Base-by-base conservation (phyloP, 2,797 vertebrate species). In the Siniperca undulata region DNA sequence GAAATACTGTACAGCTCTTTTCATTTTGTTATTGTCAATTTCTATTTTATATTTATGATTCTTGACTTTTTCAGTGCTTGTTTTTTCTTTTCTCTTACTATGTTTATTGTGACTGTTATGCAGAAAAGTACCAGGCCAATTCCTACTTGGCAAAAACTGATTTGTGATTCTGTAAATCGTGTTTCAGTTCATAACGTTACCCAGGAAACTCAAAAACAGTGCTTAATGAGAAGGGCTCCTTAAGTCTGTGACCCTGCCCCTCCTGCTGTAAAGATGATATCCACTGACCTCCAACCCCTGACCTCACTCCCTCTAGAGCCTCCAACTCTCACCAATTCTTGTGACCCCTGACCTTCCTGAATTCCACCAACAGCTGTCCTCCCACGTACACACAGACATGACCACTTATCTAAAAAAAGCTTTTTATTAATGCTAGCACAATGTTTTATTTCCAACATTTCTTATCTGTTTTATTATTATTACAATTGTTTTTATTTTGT, bases 301-400 rank as follows among this genome's bases (percentile, higher is more conserved):
- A 75, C n/a, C 19, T 56, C 3, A 19, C 0, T 14, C 66, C 24
- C 9, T 22, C 24, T n/a, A 9, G 9, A 42, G 61, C 40, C 56
- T 22, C 19, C 48, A 53, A 14, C 27, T 13, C 24, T 13, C 24
- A 19, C 34, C 70, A 24, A 3, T 69, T 69, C 24, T 48, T 30
- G 7, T 48, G 67, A 70, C 68, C 55, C 27, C 16, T 55, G 13
- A 71, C 71, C 44, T 70, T 66, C 59, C 55, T 76, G 59, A 62
- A 44, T 38, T 40, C 56, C 20, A 22, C 34, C 66, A 36, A 11
- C 4, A 36, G 20, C 14, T 48, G 30, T 70, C 61, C 40, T 53
- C 44, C 48, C 46, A 46, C 36, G 5, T 17, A 53, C 44, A 24
- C 3, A 56, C 52, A 53, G 40, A 42, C 44, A 46, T 46, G 44